Percentiles rank a stretch among this genome's conserved stretches.
These are phyloP conservation scores for Epizoanthus rinbou DNA, from an alignment of 92 coral and sea anemone species.

Conservation along the genomic window DNA sequence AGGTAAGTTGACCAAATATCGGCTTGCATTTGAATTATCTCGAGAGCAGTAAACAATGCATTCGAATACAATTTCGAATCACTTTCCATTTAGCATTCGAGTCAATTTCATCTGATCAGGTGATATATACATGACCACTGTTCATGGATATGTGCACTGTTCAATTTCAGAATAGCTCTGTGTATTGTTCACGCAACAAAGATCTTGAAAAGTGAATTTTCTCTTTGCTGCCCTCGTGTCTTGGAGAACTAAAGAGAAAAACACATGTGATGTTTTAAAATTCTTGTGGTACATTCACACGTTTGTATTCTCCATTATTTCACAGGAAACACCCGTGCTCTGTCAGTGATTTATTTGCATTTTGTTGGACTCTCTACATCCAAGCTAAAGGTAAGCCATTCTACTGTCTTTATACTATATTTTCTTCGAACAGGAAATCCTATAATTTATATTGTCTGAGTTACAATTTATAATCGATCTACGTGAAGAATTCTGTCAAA, in stretches of 20 bases:
- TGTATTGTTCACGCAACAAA: neutral
- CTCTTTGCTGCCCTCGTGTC: slow-evolving; percentile 5
- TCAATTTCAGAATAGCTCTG: neutral
- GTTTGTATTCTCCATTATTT: slow-evolving; percentile 14
- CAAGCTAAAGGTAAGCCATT: slow-evolving; percentile 89
- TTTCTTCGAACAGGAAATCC: slow-evolving; percentile 14
- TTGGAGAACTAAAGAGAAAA: neutral
- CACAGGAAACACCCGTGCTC: slow-evolving; percentile 92
- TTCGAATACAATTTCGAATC: slow-evolving; percentile 41
- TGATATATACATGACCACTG: slow-evolving; percentile 24
- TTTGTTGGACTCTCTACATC: slow-evolving; percentile 96
- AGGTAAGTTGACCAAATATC: slow-evolving; percentile 62
- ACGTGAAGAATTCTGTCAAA: neutral
- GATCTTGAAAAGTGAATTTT: neutral
- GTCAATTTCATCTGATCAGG: slow-evolving; percentile 18
- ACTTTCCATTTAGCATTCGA: slow-evolving; percentile 29
- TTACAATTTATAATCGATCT: neutral
- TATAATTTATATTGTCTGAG: neutral
- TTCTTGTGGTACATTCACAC: slow-evolving; percentile 46
- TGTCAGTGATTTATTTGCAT: slow-evolving; percentile 87
- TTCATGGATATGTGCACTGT: neutral
- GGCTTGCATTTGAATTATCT: slow-evolving; percentile 38
- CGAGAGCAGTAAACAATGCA: slow-evolving; percentile 49
- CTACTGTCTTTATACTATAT: neutral
- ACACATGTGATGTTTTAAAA: slow-evolving; percentile 58